These are phyloP conservation scores for Seriola dumerili DNA, from an alignment of 2,113 vertebrate species.

Conservation along the genomic window DNA sequence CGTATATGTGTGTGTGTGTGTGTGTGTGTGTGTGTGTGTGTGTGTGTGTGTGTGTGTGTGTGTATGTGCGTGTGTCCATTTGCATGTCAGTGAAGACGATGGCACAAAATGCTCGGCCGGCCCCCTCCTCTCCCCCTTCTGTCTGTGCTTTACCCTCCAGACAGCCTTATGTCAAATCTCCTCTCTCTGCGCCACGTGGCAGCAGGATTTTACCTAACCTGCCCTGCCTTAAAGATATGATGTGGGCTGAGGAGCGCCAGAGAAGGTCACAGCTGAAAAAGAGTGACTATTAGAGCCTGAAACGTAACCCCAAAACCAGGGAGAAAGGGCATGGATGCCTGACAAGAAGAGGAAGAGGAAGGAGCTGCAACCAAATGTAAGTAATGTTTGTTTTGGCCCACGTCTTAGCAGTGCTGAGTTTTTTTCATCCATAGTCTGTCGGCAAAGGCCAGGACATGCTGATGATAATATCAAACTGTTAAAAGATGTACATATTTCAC, in stretches of 20 bases:
- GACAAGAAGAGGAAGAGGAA: conserved; percentile 31
- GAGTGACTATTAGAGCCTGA: conserved; percentile 45
- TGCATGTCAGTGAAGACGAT: conserved; percentile 57
- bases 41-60: conserved; percentile 31
- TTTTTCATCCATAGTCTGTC: conserved; percentile 9
- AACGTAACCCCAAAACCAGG: conserved; percentile 27
- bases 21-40: conserved; percentile 27
- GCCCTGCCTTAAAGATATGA: conserved; percentile 48
- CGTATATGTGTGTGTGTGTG: conserved; percentile 13
- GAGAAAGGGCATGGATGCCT: conserved; percentile 38
- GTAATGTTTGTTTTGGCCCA: conserved; percentile 20
- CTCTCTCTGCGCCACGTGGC: conserved; percentile 42
- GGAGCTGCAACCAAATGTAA: conserved; percentile 27
- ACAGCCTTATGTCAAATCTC: conserved; percentile 69
- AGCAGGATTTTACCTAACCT: conserved; percentile 53
- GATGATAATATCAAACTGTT: not conserved
- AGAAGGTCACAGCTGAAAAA: conserved; percentile 67
- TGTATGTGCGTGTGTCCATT: conserved; percentile 50
- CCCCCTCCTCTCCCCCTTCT: conserved; percentile 3
- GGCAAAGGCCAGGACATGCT: not conserved
- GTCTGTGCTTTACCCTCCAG: conserved; percentile 70
- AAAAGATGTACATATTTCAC: conserved; percentile 9
- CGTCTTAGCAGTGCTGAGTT: not conserved
- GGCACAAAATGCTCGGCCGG: conserved; percentile 41
- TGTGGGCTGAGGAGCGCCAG: conserved; percentile 21